Percentiles rank a stretch among this genome's conserved stretches.
Conservation (phyloP, 2,113 vertebrate species). For the Ammospiza nelsoni region DNA sequence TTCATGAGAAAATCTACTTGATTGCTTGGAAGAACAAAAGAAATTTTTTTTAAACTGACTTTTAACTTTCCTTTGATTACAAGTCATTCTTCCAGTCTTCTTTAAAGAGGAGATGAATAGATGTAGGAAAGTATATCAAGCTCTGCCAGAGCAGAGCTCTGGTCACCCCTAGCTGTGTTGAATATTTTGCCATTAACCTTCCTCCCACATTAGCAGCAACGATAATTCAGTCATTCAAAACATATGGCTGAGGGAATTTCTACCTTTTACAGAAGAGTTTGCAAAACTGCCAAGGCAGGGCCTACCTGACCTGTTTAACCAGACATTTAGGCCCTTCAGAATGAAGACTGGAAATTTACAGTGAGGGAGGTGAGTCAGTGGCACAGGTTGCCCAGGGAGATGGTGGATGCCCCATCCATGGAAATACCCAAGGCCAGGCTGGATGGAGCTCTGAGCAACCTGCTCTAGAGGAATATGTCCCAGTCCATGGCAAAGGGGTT, state of each 20-base stretch:
- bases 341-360: accelerated
- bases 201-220: accelerated
- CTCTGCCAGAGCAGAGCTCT: not conserved
- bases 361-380: not conserved
- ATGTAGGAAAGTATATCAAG: not conserved
- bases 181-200: not conserved
- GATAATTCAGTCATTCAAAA: not conserved
- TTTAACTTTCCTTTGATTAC: constrained; percentile 9
- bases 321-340: not conserved
- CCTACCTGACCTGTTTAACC: not conserved
- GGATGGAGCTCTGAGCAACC: not conserved
- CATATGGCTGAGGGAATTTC: not conserved
- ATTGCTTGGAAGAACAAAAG: not conserved
- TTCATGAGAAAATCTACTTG: not conserved
- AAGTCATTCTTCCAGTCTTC: not conserved
- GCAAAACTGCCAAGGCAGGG: not conserved
- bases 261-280: not conserved
- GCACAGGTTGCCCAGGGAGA: not conserved
- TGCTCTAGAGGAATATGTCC: not conserved
- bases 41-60: not conserved
- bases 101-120: not conserved
- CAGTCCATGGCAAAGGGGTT: not conserved
- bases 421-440: not conserved
- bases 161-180: not conserved
- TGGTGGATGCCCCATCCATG: too few species aligned